Evolutionary conservation across 2,888 invertebrate genomes (phyloP).

Genomic region (Aplocera efformata): DNA sequence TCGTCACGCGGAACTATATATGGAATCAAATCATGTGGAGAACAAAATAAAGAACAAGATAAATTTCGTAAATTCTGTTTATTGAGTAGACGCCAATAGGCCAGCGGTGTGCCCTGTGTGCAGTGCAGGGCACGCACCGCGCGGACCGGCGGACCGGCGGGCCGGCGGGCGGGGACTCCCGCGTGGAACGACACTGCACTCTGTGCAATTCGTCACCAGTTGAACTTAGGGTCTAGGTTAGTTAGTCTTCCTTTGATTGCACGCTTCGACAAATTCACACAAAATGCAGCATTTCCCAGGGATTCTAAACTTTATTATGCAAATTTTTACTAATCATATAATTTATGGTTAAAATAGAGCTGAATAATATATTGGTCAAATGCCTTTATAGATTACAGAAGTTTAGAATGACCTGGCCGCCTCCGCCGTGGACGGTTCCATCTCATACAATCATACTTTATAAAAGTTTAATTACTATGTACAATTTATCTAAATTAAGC

Average conservation of each 20-base stretch:
- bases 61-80: conserved; percentile 34
- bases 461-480: no score
- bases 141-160: no score
- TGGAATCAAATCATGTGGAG: no score
- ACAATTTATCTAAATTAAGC: conserved; percentile 2
- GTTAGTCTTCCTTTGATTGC: conserved; percentile 13
- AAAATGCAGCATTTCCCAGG: conserved; percentile 1
- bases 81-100: conserved; percentile 54
- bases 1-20: no score
- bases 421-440: no score
- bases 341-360: not conserved
- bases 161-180: no score
- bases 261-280: conserved; percentile 12
- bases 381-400: no score
- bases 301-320: not conserved
- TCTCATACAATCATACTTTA: no score
- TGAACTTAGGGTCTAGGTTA: conserved; percentile 4
- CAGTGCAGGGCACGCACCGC: no score
- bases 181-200: not conserved
- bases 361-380: not conserved
- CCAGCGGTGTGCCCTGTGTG: conserved; percentile 39
- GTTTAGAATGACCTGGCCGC: no score
- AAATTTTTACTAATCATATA: not conserved
- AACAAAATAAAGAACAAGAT: no score
- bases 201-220: conserved; percentile 4